A percentile compares a stretch with the other conserved stretches of the same genome.
Conservation (phyloP, 1,140 invertebrate species). For the Camponotus pennsylvanicus region DNA sequence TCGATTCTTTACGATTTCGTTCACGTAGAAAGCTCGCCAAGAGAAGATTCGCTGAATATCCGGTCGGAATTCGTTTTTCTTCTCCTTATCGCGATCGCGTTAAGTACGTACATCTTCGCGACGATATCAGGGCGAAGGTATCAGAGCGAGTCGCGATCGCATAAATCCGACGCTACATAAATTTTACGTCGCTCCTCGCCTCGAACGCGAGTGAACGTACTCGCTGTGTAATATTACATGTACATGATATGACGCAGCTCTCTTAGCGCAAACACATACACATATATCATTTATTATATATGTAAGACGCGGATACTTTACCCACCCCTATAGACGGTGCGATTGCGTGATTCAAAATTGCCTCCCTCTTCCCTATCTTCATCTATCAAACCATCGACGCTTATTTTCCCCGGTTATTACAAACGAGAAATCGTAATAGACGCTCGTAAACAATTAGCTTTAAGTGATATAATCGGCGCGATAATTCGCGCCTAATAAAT, state of each 20-base stretch:
- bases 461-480: conserved; percentile 13
- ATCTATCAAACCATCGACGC: not conserved
- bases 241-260: conserved; percentile 23
- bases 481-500: not conserved
- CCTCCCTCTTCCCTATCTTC: not conserved
- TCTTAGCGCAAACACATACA: not conserved
- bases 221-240: conserved; percentile 44
- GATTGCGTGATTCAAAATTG: not conserved
- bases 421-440: not conserved
- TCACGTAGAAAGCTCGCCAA: not conserved
- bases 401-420: not conserved
- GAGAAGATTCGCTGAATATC: not conserved
- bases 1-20: too few relatives aligned
- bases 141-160: conserved; percentile 9
- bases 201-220: conserved; percentile 19
- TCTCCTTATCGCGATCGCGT: not conserved
- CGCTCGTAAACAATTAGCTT: conserved; percentile 7
- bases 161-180: not conserved
- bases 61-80: conserved; percentile 4
- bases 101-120: too few relatives aligned
- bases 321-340: not conserved
- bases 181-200: not conserved
- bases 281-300: conserved; percentile 11
- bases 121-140: conserved; percentile 6
- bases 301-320: not conserved